phyloP scores from a whole-genome alignment of 2,113 vertebrate genomes.

The Orcinus orca region DNA sequence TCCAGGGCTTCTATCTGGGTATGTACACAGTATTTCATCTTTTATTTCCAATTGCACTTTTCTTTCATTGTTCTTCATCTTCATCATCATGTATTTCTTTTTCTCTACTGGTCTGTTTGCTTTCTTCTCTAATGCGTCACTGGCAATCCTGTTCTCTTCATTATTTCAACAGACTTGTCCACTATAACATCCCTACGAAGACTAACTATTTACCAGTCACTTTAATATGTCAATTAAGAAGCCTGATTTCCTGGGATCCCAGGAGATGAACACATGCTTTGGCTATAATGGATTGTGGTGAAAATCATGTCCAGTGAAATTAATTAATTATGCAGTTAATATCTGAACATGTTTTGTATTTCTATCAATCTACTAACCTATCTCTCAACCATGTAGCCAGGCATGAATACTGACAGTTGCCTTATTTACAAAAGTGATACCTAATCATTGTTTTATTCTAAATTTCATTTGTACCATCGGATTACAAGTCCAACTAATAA shows the following conservation, averaged over 20 bases:
- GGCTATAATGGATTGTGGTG: neutral
- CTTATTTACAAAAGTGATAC: neutral
- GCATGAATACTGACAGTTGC: too few species aligned
- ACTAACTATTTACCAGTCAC: neutral
- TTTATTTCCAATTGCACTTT: neutral
- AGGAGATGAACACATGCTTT: neutral
- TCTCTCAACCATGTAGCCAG: neutral
- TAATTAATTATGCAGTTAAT: neutral
- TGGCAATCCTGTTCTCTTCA: neutral
- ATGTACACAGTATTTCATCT: neutral
- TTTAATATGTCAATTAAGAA: neutral
- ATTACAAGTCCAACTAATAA: neutral
- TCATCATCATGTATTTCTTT: fast-evolving
- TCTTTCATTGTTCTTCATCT: neutral
- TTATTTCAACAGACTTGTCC: neutral
- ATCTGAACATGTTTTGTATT: fast-evolving
- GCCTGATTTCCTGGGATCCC: neutral
- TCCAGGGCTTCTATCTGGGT: neutral
- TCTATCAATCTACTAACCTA: fast-evolving
- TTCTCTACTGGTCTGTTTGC: neutral
- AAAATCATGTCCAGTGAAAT: neutral
- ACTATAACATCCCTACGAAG: fast-evolving
- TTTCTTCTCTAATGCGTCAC: neutral
- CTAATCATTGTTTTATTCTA: neutral
- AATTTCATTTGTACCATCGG: neutral